Base-by-base conservation (phyloP, 1,140 invertebrate species). In the Probaryconus sp. region DNA sequence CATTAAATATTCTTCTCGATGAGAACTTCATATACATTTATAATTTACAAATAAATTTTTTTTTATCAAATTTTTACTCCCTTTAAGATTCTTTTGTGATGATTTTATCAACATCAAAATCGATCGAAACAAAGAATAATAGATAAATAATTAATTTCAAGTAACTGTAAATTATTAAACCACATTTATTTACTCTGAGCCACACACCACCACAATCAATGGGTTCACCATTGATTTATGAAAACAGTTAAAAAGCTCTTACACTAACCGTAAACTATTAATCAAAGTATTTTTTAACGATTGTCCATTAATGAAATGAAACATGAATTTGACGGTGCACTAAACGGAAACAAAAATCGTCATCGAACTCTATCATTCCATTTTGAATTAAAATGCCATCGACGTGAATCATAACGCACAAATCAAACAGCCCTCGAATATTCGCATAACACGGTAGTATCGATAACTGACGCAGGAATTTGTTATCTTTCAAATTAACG, bases 401-500 rank as follows among this genome's bases (percentile, higher is more conserved):
- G 10, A 16, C 17, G 28, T 16, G 40, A 45, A 37, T 58, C 53
- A 37, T 17, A 35, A 58, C 5, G n/a, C 18, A 61, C 48, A 60
- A 38, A 61, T 28, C 9, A 30, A 14, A 18, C n/a, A 31, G 14
- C 48, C n/a, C 42, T 63, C 43, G 35, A 51, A 24, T 24, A 42
- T 14, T 4, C 20, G n/a, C 38, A 53, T 28, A 38, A 58, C 28
- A 28, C 53, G 30, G 37, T 51, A 42, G 38, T 48, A 45, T 11
- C 26, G 35, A 48, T 42, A 67, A 56, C 11, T 55, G 16, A 26
- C 14, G 31, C 24, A n/a, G 11, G 24, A 47, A 65, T 55, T 47
- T 48, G 48, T 50, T 61, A 40, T 50, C 58, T 21, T 35, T 35
- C 40, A 26, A 35, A 45, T 35, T 45, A 35, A 47, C 28, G 42